A percentile compares a stretch with the other conserved stretches of the same genome.
Conservation (phyloP, 64 coral and sea anemone species). For the Montipora capricornis region DNA sequence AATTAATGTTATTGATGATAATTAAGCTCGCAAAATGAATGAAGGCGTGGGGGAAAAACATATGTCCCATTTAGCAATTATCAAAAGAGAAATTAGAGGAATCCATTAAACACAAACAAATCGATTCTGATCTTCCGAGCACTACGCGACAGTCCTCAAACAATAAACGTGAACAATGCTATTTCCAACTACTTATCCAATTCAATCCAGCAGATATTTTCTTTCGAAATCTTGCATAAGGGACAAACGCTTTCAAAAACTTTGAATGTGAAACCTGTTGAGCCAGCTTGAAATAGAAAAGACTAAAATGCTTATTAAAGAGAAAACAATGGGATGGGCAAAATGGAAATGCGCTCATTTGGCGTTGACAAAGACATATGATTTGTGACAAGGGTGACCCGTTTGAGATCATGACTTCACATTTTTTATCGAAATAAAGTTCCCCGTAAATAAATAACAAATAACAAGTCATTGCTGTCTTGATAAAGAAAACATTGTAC, state of each 20-base stretch:
- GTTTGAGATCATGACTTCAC: neutral
- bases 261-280: conserved; percentile 18
- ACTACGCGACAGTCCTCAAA: neutral
- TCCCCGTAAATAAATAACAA: neutral
- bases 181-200: neutral
- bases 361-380: conserved; percentile 34
- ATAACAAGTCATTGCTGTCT: neutral
- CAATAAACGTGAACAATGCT: conserved; percentile 12
- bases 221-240: neutral
- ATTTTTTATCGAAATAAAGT: conserved; percentile 4
- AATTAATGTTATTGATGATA: conserved; percentile 30
- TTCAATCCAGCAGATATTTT: neutral
- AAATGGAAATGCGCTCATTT: conserved; percentile 22
- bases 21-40: neutral
- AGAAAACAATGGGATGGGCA: conserved; percentile 1
- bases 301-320: neutral
- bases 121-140: neutral
- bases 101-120: neutral
- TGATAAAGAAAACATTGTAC: neutral
- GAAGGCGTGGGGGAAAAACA: neutral
- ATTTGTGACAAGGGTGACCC: conserved; percentile 4
- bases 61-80: conserved; percentile 1
- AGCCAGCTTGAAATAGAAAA: conserved; percentile 13
- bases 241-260: neutral
- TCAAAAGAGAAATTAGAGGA: neutral